phyloP scores from a whole-genome alignment of 2,113 vertebrate genomes.

The Actenoides hombroni region DNA sequence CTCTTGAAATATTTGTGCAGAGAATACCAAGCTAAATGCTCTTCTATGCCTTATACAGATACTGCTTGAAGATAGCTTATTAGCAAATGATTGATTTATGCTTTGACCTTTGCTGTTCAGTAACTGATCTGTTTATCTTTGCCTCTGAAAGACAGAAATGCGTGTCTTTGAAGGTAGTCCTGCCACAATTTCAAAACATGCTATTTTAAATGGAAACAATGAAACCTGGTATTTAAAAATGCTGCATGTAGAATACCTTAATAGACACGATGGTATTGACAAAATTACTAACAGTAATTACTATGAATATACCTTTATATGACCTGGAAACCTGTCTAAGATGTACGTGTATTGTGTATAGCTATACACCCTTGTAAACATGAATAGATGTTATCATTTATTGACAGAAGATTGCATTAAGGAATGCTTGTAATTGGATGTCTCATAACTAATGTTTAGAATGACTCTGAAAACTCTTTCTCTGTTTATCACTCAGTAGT shows the following conservation, averaged over 20 bases:
- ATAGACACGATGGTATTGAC: not conserved
- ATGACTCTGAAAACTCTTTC: not conserved
- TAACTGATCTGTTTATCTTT: constrained; percentile 60
- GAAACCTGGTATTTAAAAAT: not conserved
- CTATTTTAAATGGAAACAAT: not conserved
- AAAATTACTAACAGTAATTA: not conserved
- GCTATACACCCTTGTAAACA: not conserved
- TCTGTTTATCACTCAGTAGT: not conserved
- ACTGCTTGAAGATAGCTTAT: constrained; percentile 28
- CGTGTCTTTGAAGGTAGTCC: not conserved
- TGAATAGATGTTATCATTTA: not conserved
- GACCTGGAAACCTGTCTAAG: not conserved
- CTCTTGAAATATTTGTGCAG: not conserved
- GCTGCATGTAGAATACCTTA: not conserved
- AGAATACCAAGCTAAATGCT: constrained; percentile 4
- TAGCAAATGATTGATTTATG: constrained; percentile 64
- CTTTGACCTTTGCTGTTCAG: constrained; percentile 54
- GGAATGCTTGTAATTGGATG: not conserved
- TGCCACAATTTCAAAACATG: not conserved
- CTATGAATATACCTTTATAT: not conserved
- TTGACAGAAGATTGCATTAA: not conserved
- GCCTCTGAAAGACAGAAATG: constrained; percentile 7
- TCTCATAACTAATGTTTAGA: not conserved
- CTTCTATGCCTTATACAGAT: not conserved
- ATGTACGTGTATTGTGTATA: not conserved